Evolutionary conservation across 92 coral and sea anemone species (phyloP), one percentile per base, ranked within the genome.

Genomic region (Siderastrea siderea): DNA sequence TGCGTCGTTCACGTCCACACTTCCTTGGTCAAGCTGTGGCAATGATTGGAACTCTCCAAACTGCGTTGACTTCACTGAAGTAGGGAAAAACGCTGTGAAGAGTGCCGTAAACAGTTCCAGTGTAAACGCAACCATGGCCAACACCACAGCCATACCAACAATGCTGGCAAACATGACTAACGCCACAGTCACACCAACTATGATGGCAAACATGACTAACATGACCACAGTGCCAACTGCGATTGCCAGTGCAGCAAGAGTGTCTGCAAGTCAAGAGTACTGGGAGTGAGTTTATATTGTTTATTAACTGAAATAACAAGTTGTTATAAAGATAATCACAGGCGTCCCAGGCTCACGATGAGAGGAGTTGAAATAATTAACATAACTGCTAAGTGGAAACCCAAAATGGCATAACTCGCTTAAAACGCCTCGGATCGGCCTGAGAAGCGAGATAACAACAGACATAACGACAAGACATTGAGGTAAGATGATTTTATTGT

Each of bases 21-120:
- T 94, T 47, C 98, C 98, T 2, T 94, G 98, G 98, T 94, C 98
- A 9, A 95, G 90, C 61, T 94, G 98, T 68, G 81, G 86, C 16
- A 94, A 94, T 78, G 84, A 89, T 10, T 94, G 98, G 98, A 94
- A 94, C 79, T 92, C 98, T 6, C 68, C 55, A 1, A 74, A 79
- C 3, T 94, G 98, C 68, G 86, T 82, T 26, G 86, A 82, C 67
- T 55, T 13, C 19, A 69, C 13, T 8, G 44, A 16, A 8, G 60
- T 54, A 0, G 52, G 48, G 14, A 44, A 48, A 26, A 26, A 26
- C 38, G 38, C 38, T 0, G 38, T 26, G 38, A 26, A 26, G 38
- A 26, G 38, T 15, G 3, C 70, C 17, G 65, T 38, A 1, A 52
- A 52, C 49, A 53, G 66, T n/a, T 73, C 78, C 43, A n/a, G 43